Percentiles rank a stretch among this genome's conserved stretches.
These are phyloP conservation scores for Daphoenositta chrysoptera DNA, from an alignment of 2,113 vertebrate genomes.

Conservation along the genomic window DNA sequence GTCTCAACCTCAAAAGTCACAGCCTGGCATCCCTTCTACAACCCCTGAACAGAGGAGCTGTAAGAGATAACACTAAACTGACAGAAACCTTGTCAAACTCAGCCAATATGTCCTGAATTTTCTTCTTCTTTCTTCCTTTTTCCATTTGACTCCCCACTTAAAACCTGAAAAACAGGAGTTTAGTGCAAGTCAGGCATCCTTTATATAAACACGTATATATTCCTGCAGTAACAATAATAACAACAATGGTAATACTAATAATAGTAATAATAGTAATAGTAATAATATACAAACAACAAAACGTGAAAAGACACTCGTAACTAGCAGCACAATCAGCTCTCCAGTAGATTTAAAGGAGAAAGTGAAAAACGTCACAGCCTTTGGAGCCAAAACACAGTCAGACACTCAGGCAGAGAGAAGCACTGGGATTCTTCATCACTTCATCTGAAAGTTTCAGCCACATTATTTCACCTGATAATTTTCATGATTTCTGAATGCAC, in stretches of 20 bases:
- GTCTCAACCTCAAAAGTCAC: not conserved
- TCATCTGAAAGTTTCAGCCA: not conserved
- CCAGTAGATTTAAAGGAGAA: not conserved
- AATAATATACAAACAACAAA: not conserved
- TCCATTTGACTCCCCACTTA: not conserved
- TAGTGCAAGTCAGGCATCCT: not conserved
- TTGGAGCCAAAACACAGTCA: not conserved
- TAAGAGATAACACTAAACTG: not conserved
- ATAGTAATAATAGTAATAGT: no score
- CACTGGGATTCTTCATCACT: not conserved
- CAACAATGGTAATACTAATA: no score
- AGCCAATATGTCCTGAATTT: not conserved
- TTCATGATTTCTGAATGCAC: not conserved
- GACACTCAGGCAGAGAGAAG: not conserved
- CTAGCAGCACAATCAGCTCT: not conserved
- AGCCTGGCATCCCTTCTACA: fast-evolving
- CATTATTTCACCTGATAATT: not conserved
- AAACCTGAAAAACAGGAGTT: not conserved
- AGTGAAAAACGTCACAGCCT: not conserved
- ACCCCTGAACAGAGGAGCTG: not conserved
- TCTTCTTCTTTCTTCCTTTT: not conserved
- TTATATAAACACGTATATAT: not conserved
- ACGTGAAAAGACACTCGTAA: not conserved
- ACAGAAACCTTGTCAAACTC: not conserved
- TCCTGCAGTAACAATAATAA: not conserved